These are phyloP conservation scores for Spilogale gracilis DNA, from an alignment of 2,113 vertebrate species.

Conservation along the genomic window DNA sequence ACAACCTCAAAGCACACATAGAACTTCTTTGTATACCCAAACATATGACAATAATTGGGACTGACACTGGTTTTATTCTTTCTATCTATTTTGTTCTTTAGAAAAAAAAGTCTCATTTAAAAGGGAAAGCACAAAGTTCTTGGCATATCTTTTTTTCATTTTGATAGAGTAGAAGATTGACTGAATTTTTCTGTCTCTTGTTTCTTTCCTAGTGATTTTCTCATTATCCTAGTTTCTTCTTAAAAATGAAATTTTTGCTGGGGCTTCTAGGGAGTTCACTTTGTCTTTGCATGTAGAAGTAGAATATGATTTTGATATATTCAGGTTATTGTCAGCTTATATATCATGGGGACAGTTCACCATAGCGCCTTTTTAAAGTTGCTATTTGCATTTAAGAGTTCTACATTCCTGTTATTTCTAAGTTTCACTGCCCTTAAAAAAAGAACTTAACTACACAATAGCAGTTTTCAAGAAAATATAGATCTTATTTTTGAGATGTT, in stretches of 20 bases:
- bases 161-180: background rate
- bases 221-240: slow-evolving; percentile 57
- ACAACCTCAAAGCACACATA: background rate
- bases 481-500: background rate
- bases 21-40: background rate
- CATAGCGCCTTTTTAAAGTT: slow-evolving; percentile 30
- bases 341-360: slow-evolving; percentile 26
- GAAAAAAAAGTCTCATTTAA: slow-evolving; percentile 22
- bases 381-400: slow-evolving; percentile 61
- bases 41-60: background rate
- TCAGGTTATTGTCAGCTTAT: slow-evolving; percentile 53
- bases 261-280: slow-evolving; percentile 18
- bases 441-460: background rate
- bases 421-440: background rate
- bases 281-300: slow-evolving; percentile 9
- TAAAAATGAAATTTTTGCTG: slow-evolving; percentile 54
- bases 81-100: slow-evolving; percentile 1
- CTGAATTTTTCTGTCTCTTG: slow-evolving; percentile 5
- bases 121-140: background rate
- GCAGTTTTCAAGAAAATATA: slow-evolving; percentile 8
- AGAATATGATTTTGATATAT: slow-evolving; percentile 61
- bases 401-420: slow-evolving; percentile 44
- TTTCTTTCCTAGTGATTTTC: slow-evolving; percentile 52
- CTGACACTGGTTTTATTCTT: slow-evolving; percentile 22
- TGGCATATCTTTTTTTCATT: slow-evolving; percentile 30